Conservation (phyloP, 2,113 vertebrate species). For the Nymphicus hollandicus region DNA sequence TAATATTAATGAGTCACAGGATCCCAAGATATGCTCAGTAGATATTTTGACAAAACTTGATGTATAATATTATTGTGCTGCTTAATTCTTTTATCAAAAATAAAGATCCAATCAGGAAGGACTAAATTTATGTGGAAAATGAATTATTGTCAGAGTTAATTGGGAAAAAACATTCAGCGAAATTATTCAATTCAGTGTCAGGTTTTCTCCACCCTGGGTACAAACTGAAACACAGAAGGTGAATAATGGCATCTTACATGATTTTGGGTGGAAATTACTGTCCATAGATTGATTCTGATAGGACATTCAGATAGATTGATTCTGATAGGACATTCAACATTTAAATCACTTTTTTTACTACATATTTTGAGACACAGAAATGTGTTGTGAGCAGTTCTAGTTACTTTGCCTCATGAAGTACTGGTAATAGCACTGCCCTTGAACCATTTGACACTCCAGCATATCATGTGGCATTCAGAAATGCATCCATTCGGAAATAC, state of each 20-base stretch:
- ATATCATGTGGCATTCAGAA: background rate
- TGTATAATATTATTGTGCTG: background rate
- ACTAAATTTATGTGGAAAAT: background rate
- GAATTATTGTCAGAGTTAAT: background rate
- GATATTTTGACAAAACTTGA: background rate
- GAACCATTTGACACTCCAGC: background rate
- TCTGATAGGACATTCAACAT: background rate
- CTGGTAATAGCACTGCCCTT: background rate
- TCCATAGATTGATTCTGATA: background rate
- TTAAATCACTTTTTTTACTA: background rate
- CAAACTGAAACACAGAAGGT: background rate
- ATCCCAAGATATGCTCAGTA: background rate
- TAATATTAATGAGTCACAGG: background rate
- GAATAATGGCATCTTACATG: background rate
- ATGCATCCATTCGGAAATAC: background rate
- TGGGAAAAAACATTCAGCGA: background rate
- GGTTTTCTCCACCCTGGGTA: background rate
- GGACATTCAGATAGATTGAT: background rate
- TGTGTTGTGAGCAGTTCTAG: background rate
- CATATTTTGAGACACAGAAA: background rate
- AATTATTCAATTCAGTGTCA: background rate
- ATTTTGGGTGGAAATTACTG: background rate
- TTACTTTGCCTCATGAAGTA: background rate
- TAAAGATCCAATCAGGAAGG: background rate
- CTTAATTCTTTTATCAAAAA: background rate